phyloP scores from a whole-genome alignment of 2,797 vertebrate species.

The Todus mexicanus region DNA sequence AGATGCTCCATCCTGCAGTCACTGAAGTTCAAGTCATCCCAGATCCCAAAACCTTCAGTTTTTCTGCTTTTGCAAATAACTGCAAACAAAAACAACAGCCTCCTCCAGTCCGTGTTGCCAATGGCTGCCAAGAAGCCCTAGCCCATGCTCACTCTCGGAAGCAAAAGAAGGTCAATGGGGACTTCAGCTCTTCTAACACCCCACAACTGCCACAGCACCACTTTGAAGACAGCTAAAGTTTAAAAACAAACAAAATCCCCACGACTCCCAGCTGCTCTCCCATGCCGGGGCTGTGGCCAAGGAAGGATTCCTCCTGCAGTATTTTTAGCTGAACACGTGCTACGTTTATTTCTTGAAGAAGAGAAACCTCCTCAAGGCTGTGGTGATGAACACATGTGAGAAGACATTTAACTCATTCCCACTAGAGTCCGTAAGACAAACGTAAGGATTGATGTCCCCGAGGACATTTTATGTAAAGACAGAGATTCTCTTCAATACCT shows the following conservation, averaged over 20 bases:
- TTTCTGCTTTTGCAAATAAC: neutral
- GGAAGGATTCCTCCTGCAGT: conserved; percentile 44
- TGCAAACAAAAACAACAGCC: neutral
- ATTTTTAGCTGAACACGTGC: conserved; percentile 55
- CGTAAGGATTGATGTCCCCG: neutral
- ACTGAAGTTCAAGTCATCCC: neutral
- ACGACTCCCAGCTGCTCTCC: neutral
- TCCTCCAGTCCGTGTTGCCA: neutral
- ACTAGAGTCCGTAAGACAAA: neutral
- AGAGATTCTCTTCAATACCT: neutral
- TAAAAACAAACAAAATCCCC: conserved; percentile 22
- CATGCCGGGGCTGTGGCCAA: neutral
- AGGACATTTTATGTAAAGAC: neutral
- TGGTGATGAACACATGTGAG: neutral
- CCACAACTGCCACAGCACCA: neutral
- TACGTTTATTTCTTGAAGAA: neutral
- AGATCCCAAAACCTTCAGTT: neutral
- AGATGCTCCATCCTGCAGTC: neutral
- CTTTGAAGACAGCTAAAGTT: conserved; percentile 38
- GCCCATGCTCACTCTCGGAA: neutral
- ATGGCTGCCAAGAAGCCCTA: neutral
- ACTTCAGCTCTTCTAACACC: neutral
- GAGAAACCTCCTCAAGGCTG: conserved; percentile 15
- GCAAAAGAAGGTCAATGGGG: neutral
- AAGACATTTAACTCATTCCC: neutral